Conservation (phyloP, 2,113 vertebrate genomes). For the Tamias sibiricus region DNA sequence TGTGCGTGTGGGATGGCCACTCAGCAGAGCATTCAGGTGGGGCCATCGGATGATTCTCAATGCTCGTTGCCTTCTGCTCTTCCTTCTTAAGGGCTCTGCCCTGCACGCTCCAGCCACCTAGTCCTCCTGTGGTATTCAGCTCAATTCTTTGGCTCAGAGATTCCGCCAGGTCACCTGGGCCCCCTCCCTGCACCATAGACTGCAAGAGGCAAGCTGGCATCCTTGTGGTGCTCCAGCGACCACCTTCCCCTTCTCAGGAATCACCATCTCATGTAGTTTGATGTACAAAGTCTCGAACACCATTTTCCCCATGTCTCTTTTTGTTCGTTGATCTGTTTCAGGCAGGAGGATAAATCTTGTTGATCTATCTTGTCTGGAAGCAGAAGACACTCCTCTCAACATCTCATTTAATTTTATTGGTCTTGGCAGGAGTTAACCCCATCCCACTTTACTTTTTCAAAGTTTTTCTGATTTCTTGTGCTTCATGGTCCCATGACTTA, state of each 20-base stretch:
- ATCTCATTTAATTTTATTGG: background rate
- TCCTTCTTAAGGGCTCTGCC: background rate
- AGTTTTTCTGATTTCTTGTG: background rate
- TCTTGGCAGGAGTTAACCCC: background rate
- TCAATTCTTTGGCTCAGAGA: too few relatives aligned
- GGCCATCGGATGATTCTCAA: background rate
- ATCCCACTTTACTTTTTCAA: background rate
- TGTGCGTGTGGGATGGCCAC: fast-evolving
- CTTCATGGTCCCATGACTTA: background rate
- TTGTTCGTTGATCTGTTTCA: background rate
- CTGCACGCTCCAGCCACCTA: fast-evolving
- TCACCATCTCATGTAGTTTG: background rate
- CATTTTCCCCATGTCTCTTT: background rate
- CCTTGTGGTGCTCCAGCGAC: fast-evolving
- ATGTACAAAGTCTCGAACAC: background rate
- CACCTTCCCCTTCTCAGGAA: background rate
- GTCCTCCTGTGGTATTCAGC: background rate
- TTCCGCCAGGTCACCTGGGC: too few relatives aligned
- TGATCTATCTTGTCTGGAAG: background rate
- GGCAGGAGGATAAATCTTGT: background rate
- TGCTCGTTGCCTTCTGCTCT: too few relatives aligned
- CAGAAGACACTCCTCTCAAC: background rate
- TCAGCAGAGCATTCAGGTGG: background rate
- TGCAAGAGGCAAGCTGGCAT: background rate
- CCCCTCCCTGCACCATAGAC: background rate